Evolutionary conservation across 2,888 invertebrate species (phyloP), one percentile per base, ranked within the genome.

Genomic region (Drosophila prostipennis): DNA sequence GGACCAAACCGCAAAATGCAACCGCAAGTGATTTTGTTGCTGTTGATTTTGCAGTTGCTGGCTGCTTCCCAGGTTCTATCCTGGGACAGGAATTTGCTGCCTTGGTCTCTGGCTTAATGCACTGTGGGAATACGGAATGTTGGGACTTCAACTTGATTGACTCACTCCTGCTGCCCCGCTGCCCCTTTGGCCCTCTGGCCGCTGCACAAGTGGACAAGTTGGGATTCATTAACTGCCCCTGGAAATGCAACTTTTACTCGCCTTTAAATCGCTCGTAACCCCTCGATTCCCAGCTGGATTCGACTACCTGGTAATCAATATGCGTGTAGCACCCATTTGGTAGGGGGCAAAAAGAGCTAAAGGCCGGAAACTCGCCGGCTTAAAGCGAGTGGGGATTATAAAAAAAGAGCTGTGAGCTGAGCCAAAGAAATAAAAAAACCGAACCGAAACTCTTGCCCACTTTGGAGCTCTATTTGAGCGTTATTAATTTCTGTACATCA

Each of bases 401-500:
- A 14, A 51, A 56, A 52, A 40, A 19, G 19, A 10, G 11, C 36
- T 46, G 46, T 49, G 46, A 64, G 42, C 45, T 45, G 51, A 59
- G 53, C 23, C 26, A 40, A 8, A 29, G 42, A 45, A 60, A 55
- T 19, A 19, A 26, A 39, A 23, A 23, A 4, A 4, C 2, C 0
- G 26, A 23, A 45, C 23, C 37, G 16, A 63, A 36, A 32, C 29
- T 48, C 23, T 46, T 16, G 37, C 54, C 42, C 57, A 13, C 49
- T 58, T 60, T 74, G 77, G 63, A 78, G 87, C 81, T 87, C 84
- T 84, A 79, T 78, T 81, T 84, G 81, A 84, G 81, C 79, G 79
- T 84, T 84, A 87, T 80, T 87, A 81, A 81, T 81, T 87, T 80
- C 61, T 36, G 70, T 61, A 71, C 86, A 80, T 80, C 87, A 83